These are phyloP conservation scores for Megalurothrips usitatus DNA, from an alignment of 2,888 invertebrate genomes.

Conservation along the genomic window DNA sequence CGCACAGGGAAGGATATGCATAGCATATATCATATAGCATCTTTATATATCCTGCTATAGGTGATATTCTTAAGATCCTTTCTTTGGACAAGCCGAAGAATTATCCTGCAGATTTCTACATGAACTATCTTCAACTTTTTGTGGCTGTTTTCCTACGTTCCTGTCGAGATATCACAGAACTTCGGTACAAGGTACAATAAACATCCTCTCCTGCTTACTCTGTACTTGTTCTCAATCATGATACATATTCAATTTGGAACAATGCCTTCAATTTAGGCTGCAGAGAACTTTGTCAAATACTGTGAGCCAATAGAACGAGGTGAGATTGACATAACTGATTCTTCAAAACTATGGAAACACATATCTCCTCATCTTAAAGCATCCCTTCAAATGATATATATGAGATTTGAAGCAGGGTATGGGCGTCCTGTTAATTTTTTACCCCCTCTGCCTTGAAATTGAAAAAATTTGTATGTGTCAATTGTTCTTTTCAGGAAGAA, in stretches of 20 bases:
- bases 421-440: conserved; percentile 30
- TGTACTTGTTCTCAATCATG: too few species aligned
- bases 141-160: conserved; percentile 78
- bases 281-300: conserved; percentile 62
- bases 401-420: conserved; percentile 51
- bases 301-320: conserved; percentile 70
- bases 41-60: conserved; percentile 39
- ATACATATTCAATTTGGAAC: too few species aligned
- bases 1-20: not conserved
- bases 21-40: not conserved
- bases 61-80: conserved; percentile 49
- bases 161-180: conserved; percentile 79
- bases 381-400: conserved; percentile 71
- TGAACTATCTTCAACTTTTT: conserved; percentile 74
- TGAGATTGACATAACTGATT: conserved; percentile 59
- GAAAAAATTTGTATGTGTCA: not conserved
- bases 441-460: not conserved
- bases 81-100: conserved; percentile 44
- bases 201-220: too few species aligned
- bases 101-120: conserved; percentile 58
- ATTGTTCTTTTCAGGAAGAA: conserved; percentile 21
- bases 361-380: conserved; percentile 69
- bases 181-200: conserved; percentile 68
- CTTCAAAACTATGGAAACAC: conserved; percentile 71
- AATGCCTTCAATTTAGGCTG: conserved; percentile 42